Evolutionary conservation across 2,797 vertebrate species (phyloP).

Genomic region (Parauchenoglanis ngamensis): DNA sequence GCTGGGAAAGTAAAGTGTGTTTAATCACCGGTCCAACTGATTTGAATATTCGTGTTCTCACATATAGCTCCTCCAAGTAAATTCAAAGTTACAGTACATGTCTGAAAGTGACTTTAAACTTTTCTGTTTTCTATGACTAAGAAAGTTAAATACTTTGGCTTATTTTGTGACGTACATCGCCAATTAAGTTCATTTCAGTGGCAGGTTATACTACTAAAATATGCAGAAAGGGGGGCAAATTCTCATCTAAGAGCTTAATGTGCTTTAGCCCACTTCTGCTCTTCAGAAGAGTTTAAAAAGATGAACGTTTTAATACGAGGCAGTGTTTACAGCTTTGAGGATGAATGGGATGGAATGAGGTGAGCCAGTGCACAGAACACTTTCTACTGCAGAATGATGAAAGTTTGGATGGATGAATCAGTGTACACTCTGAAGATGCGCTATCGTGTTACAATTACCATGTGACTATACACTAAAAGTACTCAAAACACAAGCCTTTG

Average conservation of each 20-base stretch:
- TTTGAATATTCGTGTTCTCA: too few species aligned
- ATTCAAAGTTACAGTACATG: too few species aligned
- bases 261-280: background rate
- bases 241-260: background rate
- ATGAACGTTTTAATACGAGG: constrained; percentile 14
- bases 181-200: background rate
- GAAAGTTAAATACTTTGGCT: too few species aligned
- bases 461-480: constrained; percentile 23
- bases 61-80: too few species aligned
- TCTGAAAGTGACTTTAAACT: too few species aligned
- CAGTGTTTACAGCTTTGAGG: background rate
- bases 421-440: background rate
- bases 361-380: background rate
- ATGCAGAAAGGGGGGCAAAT: background rate
- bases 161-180: too few species aligned
- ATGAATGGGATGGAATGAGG: background rate
- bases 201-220: background rate
- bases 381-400: constrained; percentile 1
- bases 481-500: constrained; percentile 9
- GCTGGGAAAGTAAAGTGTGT: too few species aligned
- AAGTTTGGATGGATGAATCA: constrained; percentile 10
- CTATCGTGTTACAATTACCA: constrained; percentile 23
- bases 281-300: background rate
- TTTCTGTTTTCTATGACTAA: background rate
- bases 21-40: too few species aligned